Conservation (phyloP, 2,888 invertebrate genomes). For the Sphecodes monilicornis region DNA sequence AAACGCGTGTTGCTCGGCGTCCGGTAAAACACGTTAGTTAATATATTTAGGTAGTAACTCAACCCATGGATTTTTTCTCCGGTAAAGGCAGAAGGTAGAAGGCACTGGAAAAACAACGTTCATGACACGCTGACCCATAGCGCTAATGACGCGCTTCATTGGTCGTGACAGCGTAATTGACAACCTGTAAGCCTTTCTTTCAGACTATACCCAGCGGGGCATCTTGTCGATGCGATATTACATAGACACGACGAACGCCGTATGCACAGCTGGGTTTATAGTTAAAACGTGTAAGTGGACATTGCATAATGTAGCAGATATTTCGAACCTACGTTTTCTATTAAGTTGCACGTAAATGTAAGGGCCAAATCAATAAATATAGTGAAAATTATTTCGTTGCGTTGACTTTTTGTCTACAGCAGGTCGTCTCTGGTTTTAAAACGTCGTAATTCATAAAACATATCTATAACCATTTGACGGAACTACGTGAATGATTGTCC, state of each 20-base stretch:
- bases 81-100: not conserved
- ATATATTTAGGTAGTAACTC: not conserved
- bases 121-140: slow-evolving; percentile 2
- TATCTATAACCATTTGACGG: too few species aligned
- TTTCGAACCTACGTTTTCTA: not conserved
- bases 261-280: not conserved
- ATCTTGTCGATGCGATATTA: not conserved
- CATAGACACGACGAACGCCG: not conserved
- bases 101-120: slow-evolving; percentile 10
- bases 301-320: not conserved
- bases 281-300: not conserved
- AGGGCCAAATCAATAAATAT: not conserved
- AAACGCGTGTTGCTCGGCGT: slow-evolving; percentile 11
- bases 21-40: not conserved
- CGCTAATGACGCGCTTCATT: slow-evolving; percentile 28
- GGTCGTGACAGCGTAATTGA: not conserved
- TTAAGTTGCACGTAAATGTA: not conserved
- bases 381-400: too few species aligned
- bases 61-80: not conserved
- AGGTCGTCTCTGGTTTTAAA: too few species aligned
- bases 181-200: slow-evolving; percentile 14
- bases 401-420: too few species aligned
- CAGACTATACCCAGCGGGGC: not conserved
- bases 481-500: too few species aligned
- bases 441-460: too few species aligned